These are phyloP conservation scores for Melipona bicolor DNA, from an alignment of 2,888 invertebrate genomes.

Conservation along the genomic window DNA sequence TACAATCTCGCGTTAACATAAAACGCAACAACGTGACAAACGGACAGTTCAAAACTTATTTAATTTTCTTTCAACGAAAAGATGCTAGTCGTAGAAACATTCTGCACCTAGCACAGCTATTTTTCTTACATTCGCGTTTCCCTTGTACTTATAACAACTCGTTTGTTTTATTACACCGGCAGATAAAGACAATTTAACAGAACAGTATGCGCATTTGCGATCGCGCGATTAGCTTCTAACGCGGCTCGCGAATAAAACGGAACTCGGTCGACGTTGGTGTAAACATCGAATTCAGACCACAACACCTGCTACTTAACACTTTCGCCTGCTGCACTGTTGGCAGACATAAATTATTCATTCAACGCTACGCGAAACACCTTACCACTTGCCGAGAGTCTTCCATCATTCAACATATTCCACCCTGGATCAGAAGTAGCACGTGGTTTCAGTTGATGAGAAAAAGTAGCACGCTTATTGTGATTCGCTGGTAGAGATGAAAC, in stretches of 20 bases:
- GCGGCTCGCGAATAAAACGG: conserved; percentile 32
- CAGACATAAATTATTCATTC: conserved; percentile 69
- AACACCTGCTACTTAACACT: conserved; percentile 69
- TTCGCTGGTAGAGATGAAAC: neutral
- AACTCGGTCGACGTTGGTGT: conserved; percentile 25
- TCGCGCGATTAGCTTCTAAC: conserved; percentile 18
- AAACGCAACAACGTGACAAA: neutral
- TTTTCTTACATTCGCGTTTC: neutral
- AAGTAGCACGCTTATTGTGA: conserved; percentile 22
- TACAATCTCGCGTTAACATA: neutral
- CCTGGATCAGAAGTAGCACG: conserved; percentile 2
- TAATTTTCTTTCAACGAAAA: too few species aligned
- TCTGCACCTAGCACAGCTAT: too few species aligned
- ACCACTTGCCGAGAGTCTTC: conserved; percentile 52
- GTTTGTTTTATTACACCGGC: neutral
- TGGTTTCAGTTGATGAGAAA: neutral
- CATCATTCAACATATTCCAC: conserved; percentile 55
- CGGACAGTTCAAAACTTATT: neutral
- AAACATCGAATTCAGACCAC: conserved; percentile 43
- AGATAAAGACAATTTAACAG: conserved; percentile 8
- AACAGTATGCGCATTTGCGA: conserved; percentile 21
- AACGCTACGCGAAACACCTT: conserved; percentile 50
- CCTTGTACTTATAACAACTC: neutral
- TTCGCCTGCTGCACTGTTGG: conserved; percentile 28
- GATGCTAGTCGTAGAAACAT: too few species aligned